phyloP scores from a whole-genome alignment of 2,797 vertebrate genomes.

The Paratrypauchen microcephalus region DNA sequence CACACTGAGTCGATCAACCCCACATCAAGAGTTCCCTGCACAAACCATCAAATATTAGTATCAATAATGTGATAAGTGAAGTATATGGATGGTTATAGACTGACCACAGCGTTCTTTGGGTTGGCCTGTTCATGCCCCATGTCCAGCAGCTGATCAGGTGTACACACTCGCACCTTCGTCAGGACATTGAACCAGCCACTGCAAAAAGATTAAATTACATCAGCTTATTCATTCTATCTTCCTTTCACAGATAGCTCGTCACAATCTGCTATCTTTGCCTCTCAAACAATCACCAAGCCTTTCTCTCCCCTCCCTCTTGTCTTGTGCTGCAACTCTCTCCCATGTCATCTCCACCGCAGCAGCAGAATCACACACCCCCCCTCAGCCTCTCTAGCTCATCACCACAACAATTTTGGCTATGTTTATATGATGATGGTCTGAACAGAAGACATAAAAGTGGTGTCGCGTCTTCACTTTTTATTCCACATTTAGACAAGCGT shows the following conservation, averaged over 20 bases:
- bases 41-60: not conserved
- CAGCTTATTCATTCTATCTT: not conserved
- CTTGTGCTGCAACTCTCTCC: no score
- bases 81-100: constrained; percentile 26
- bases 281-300: no score
- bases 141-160: constrained; percentile 82
- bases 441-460: no score
- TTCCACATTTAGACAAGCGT: no score
- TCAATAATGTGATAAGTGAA: not conserved
- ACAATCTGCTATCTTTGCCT: no score
- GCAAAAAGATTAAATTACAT: constrained; percentile 25
- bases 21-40: constrained; percentile 84
- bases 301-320: no score
- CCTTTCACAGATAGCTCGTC: no score
- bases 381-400: no score
- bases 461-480: no score
- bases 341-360: no score
- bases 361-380: no score
- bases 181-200: constrained; percentile 86
- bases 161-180: constrained; percentile 81
- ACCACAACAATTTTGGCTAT: not conserved
- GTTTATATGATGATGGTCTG: no score
- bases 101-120: constrained; percentile 87
- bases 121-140: constrained; percentile 88
- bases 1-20: constrained; percentile 86